Percentiles rank a stretch among this genome's conserved stretches.
These are phyloP conservation scores for Araneus ventricosus DNA, from an alignment of 1,140 invertebrate species.

Conservation along the genomic window DNA sequence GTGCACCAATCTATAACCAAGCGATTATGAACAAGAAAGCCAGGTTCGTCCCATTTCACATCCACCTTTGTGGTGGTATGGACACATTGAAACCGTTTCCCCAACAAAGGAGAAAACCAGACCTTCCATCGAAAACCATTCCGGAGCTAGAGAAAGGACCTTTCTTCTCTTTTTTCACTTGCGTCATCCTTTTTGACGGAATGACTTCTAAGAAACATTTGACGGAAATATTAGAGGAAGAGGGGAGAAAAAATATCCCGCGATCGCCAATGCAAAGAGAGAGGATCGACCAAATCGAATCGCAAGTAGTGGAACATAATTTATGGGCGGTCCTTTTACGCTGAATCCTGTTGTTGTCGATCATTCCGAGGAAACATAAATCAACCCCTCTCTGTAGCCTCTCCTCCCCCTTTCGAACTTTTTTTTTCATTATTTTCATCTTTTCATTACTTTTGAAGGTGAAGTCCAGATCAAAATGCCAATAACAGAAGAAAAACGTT, in stretches of 20 bases:
- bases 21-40: too few relatives aligned
- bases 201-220: conserved; percentile 30
- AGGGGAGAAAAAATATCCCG: conserved; percentile 26
- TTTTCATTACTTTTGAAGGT: conserved; percentile 70
- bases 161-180: conserved; percentile 28
- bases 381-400: conserved; percentile 40
- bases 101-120: background rate
- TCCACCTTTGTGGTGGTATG: background rate
- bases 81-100: background rate
- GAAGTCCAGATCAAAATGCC: conserved; percentile 72
- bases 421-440: conserved; percentile 63
- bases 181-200: conserved; percentile 28
- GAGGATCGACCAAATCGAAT: conserved; percentile 51
- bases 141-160: background rate
- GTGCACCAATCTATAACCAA: too few relatives aligned
- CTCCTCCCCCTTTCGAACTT: conserved; percentile 9
- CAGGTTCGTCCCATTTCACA: background rate
- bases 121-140: background rate
- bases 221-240: conserved; percentile 47
- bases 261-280: conserved; percentile 54
- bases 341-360: conserved; percentile 65
- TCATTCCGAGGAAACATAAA: conserved; percentile 64
- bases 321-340: conserved; percentile 58
- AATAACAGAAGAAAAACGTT: conserved; percentile 72
- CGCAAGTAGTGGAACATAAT: conserved; percentile 61